A percentile compares a stretch with the other conserved stretches of the same genome.
These are phyloP conservation scores for Heliconius sara DNA, from an alignment of 2,888 invertebrate genomes.

Conservation along the genomic window DNA sequence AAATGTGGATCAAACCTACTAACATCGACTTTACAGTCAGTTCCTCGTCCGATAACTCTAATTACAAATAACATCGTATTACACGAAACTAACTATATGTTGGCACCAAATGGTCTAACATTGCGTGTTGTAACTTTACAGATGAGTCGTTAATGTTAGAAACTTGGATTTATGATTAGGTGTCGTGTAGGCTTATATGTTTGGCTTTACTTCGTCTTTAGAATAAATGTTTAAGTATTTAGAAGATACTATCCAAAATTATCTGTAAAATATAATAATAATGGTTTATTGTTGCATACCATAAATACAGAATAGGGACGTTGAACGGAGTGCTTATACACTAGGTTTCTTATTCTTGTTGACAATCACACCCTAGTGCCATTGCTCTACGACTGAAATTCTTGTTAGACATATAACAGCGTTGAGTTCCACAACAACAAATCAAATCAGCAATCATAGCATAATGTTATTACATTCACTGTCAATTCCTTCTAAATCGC, in stretches of 20 bases:
- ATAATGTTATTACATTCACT: background rate
- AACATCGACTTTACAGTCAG: background rate
- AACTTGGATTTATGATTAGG: constrained; percentile 45
- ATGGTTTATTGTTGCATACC: too few species aligned
- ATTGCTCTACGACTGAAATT: too few species aligned
- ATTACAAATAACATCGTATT: background rate
- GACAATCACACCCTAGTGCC: too few species aligned
- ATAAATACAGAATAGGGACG: background rate
- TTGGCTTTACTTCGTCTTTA: background rate
- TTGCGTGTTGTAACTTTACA: constrained; percentile 42
- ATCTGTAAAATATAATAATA: too few species aligned
- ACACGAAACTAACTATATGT: background rate
- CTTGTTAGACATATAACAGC: background rate
- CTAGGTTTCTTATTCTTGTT: background rate
- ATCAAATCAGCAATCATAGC: background rate
- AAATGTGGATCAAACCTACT: background rate
- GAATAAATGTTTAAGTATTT: background rate
- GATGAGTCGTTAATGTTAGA: constrained; percentile 46
- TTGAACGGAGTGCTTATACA: background rate
- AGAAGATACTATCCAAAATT: background rate
- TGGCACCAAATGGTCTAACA: constrained; percentile 45
- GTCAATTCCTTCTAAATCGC: background rate
- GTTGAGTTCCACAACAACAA: background rate
- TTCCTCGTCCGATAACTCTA: background rate
- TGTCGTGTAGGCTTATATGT: background rate